These are phyloP conservation scores for Chiridota heheva DNA, from an alignment of 35 echinoderm and acorn worm genomes.

Conservation along the genomic window DNA sequence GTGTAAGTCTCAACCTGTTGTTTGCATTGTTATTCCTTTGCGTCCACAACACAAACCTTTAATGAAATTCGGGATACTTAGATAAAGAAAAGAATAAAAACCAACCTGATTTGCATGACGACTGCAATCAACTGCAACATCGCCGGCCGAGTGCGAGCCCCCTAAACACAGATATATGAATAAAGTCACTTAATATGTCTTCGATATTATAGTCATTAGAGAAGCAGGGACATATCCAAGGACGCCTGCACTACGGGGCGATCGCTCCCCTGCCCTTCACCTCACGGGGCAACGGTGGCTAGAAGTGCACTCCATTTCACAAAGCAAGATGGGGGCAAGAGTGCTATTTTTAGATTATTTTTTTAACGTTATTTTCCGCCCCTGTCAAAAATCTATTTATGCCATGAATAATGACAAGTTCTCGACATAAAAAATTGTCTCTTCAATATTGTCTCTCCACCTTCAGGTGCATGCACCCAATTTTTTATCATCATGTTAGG, in stretches of 20 bases:
- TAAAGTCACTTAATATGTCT: not conserved
- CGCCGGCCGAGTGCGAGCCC: slow-evolving; percentile 76
- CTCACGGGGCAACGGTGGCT: not conserved
- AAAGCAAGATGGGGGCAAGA: not conserved
- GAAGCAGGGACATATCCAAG: not conserved
- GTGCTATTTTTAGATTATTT: too few species aligned
- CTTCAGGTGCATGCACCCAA: too few species aligned
- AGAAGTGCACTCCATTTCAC: not conserved
- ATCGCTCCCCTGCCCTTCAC: not conserved
- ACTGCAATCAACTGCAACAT: slow-evolving; percentile 67
- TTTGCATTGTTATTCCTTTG: not conserved
- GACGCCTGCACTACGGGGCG: not conserved
- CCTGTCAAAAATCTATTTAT: too few species aligned
- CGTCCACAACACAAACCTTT: not conserved
- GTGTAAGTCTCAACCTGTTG: not conserved
- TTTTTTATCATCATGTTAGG: too few species aligned
- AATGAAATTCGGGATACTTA: not conserved
- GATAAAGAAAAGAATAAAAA: not conserved
- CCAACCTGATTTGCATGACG: slow-evolving; percentile 61
- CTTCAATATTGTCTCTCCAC: too few species aligned
- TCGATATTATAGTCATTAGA: not conserved
- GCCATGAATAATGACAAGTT: too few species aligned
- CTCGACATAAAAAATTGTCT: too few species aligned
- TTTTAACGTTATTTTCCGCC: too few species aligned
- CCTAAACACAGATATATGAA: slow-evolving; percentile 23